Conservation (phyloP, 1,140 invertebrate genomes). For the Goniozus legneri region DNA sequence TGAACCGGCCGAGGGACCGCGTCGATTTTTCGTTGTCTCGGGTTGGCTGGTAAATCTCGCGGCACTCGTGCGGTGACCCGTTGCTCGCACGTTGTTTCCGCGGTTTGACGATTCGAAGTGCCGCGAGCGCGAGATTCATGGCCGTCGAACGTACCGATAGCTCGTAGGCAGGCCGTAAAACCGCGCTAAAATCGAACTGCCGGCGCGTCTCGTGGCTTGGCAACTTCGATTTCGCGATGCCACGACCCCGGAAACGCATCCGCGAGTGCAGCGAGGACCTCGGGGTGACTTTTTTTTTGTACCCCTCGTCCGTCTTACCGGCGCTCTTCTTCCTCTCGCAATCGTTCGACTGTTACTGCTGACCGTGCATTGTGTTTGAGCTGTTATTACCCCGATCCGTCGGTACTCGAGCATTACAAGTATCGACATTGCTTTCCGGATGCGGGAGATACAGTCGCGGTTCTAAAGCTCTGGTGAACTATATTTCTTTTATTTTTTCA, state of each 20-base stretch:
- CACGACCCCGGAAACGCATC: slow-evolving; percentile 52
- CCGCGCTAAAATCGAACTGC: slow-evolving; percentile 46
- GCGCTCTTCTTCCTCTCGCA: slow-evolving; percentile 3
- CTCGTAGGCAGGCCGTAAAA: slow-evolving; percentile 47
- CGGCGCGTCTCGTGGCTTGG: slow-evolving; percentile 40
- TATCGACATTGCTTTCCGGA: too few species aligned
- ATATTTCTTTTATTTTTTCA: too few species aligned
- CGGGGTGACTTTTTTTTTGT: slow-evolving; percentile 10
- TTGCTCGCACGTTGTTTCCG: too few species aligned
- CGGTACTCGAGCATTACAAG: slow-evolving; percentile 1
- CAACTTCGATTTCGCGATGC: slow-evolving; percentile 48
- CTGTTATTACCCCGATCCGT: slow-evolving; percentile 19
- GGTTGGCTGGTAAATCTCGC: too few species aligned
- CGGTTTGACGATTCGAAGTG: too few species aligned
- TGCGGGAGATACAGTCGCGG: too few species aligned
- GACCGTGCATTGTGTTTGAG: slow-evolving; percentile 19
- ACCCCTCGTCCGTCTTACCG: not conserved
- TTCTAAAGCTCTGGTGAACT: too few species aligned
- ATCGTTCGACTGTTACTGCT: slow-evolving; percentile 14
- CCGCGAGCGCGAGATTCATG: slow-evolving; percentile 30
- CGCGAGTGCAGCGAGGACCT: too few species aligned
- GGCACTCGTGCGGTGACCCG: too few species aligned
- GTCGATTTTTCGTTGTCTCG: too few species aligned
- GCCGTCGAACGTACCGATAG: slow-evolving; percentile 35
- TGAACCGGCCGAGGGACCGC: too few species aligned